A percentile compares a stretch with the other conserved stretches of the same genome.
Conservation (phyloP, 2,888 invertebrate genomes). For the Dioctria linearis region DNA sequence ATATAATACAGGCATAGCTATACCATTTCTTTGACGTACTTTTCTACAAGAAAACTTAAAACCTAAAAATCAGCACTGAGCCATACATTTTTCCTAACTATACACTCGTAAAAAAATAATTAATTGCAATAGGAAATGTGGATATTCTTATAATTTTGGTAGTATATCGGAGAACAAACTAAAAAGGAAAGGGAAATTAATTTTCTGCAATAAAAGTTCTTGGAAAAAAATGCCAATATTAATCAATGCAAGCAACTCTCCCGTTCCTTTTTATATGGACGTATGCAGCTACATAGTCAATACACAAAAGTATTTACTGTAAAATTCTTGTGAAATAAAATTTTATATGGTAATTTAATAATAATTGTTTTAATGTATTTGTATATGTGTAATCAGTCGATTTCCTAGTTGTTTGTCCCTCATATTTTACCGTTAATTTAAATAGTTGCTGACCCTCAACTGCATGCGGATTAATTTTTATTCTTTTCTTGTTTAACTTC, state of each 20-base stretch:
- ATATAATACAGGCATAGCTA: neutral
- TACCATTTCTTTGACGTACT: too few species aligned
- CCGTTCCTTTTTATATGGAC: neutral
- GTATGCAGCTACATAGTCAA: too few species aligned
- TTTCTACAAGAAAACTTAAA: neutral
- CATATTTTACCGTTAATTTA: constrained; percentile 59
- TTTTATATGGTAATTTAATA: neutral
- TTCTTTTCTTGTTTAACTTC: neutral
- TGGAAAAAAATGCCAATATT: constrained; percentile 43
- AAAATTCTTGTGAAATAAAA: constrained; percentile 27
- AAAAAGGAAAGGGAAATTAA: constrained; percentile 39
- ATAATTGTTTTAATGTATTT: neutral
- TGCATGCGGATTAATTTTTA: constrained; percentile 31
- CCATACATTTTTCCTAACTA: neutral
- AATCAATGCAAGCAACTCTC: constrained; percentile 45
- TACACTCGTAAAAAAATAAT: neutral
- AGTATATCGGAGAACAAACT: too few species aligned
- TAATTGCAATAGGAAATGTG: constrained; percentile 1
- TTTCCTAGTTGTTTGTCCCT: constrained; percentile 57
- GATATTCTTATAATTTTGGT: too few species aligned
- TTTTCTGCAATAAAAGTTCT: constrained; percentile 14
- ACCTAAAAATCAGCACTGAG: neutral
- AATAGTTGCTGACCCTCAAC: constrained; percentile 58
- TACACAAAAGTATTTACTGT: neutral
- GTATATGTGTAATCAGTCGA: constrained; percentile 40